Evolutionary conservation across 2,797 vertebrate species (phyloP), one percentile per base, ranked within the genome.

Genomic region (Sylvia borin): DNA sequence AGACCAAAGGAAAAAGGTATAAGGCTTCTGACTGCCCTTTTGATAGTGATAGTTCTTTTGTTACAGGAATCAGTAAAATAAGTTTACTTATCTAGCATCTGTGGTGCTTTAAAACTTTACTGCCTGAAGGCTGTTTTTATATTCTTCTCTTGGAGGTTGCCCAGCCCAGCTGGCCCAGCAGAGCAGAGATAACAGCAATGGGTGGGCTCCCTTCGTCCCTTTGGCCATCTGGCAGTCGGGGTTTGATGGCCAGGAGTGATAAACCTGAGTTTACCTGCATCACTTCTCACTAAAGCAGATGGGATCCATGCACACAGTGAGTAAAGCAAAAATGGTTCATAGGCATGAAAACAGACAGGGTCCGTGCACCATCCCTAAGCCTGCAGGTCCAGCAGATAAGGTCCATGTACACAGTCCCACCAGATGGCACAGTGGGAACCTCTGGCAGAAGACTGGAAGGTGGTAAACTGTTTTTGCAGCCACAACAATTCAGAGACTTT

Each of bases 341-440:
- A 11, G 4, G 6, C 14, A 7, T 0, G 6, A 24, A 67, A 68
- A 9, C 15, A 54, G 19, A 31, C 0, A 16, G 22, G 2, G 6
- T 60, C 22, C 8, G 3, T 13, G 10, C 10, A 20, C 6, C 7
- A 15, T 67, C 50, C 24, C 34, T 67, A 27, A 57, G 11, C 32
- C 38, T 83, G 13, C 42, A 43, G 4, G 21, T n/a, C 45, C 32
- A 80, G 29, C 48, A 75, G 20, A 9, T 21, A 29, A n/a, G 7
- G 32, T 53, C 29, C 34, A 21, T 4, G 7, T 22, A 5, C 53
- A 36, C n/a, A 14, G 40, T 47, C 9, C 36, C 22, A 19, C 5
- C 45, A 58, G 31, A 26, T 8, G 16, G 32, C 4, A 1, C 38
- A 19, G 31, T 20, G 31, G 34, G 17, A 32, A 65, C 10, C 12